Evolutionary conservation across 2,888 invertebrate species (phyloP).

Genomic region (Neria commutata): DNA sequence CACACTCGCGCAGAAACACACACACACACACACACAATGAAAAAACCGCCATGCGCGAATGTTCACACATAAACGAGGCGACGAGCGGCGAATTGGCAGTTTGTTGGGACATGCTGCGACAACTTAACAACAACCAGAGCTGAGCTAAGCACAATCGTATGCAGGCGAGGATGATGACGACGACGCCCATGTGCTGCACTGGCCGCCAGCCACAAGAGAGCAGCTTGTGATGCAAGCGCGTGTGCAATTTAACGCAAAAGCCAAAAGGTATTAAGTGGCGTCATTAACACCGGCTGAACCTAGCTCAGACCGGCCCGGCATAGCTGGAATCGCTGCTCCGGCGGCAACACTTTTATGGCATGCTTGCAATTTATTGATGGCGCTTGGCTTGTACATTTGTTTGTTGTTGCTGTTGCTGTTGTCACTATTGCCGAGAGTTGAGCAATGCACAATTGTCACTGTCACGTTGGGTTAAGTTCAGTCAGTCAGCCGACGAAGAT

Average conservation of each 20-base stretch:
- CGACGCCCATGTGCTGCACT: no score
- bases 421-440: no score
- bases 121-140: background rate
- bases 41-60: background rate
- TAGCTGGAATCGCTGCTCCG: no score
- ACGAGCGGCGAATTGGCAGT: background rate
- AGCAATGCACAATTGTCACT: slow-evolving; percentile 11
- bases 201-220: no score
- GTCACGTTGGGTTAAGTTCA: slow-evolving; percentile 5
- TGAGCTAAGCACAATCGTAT: background rate
- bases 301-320: background rate
- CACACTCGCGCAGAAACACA: slow-evolving; percentile 5
- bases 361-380: slow-evolving; percentile 1
- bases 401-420: no score
- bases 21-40: background rate
- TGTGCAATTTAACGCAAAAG: background rate
- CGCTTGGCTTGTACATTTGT: background rate
- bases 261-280: background rate
- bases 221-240: no score
- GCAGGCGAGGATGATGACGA: no score
- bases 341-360: slow-evolving; percentile 6
- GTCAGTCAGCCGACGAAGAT: no score
- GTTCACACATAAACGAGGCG: background rate
- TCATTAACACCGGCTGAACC: background rate
- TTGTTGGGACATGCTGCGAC: background rate